Percentiles rank a stretch among this genome's conserved stretches.
Conservation (phyloP, 2,113 vertebrate species). For the Hippocampus zosterae region DNA sequence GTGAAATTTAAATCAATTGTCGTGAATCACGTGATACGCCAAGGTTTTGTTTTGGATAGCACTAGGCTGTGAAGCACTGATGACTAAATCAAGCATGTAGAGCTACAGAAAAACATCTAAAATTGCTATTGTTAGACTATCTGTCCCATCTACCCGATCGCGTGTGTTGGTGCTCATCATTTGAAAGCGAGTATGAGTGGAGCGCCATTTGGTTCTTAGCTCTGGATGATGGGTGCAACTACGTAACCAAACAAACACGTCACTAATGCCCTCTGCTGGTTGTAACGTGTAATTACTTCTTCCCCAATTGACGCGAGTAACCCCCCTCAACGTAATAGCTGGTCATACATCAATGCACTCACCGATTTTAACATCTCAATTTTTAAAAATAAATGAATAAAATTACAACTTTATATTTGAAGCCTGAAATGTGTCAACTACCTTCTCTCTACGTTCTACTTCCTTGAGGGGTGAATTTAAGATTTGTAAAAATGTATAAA, state of each 20-base stretch:
- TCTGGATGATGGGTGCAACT: slow-evolving; percentile 1
- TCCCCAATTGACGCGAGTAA: background rate
- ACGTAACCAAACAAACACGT: slow-evolving; percentile 15
- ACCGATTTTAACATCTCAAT: background rate
- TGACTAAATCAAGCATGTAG: background rate
- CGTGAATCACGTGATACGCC: too few relatives aligned
- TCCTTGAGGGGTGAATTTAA: too few relatives aligned
- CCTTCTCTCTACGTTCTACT: too few relatives aligned
- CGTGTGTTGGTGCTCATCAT: background rate
- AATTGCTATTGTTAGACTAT: background rate
- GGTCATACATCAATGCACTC: too few relatives aligned
- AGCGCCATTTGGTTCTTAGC: background rate
- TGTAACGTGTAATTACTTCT: background rate
- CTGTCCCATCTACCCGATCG: too few relatives aligned
- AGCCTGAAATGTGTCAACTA: too few relatives aligned
- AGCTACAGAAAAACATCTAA: background rate
- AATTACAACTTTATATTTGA: too few relatives aligned
- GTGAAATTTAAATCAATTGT: background rate
- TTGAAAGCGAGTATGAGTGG: background rate
- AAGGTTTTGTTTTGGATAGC: background rate
- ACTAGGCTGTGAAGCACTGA: background rate
- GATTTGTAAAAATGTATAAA: too few relatives aligned
- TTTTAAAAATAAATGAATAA: too few relatives aligned
- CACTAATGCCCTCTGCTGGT: slow-evolving; percentile 49
- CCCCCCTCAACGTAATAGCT: too few relatives aligned